Evolutionary conservation across 2,888 invertebrate genomes (phyloP).

Genomic region (Pachymerium ferrugineum): DNA sequence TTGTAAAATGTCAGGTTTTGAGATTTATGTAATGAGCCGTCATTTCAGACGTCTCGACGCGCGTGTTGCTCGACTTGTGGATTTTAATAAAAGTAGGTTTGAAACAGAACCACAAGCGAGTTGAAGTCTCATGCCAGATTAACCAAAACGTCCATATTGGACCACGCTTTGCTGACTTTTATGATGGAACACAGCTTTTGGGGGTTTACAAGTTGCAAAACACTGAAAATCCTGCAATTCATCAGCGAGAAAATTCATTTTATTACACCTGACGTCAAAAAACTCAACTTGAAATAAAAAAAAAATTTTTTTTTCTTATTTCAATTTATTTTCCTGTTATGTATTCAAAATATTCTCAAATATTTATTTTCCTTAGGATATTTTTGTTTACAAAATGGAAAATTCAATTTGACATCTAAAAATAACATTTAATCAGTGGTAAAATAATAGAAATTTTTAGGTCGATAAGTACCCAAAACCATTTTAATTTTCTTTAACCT

Average conservation of each 20-base stretch:
- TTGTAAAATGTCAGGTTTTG: neutral
- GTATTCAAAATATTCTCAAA: no score
- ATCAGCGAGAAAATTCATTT: slow-evolving; percentile 1
- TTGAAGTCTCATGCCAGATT: slow-evolving; percentile 1
- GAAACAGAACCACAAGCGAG: neutral
- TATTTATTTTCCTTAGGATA: no score
- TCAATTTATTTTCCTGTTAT: neutral
- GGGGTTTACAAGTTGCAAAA: neutral
- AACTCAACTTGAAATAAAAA: neutral
- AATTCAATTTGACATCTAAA: no score
- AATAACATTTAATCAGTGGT: no score
- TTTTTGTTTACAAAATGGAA: no score
- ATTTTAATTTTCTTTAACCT: no score
- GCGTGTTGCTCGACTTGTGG: no score
- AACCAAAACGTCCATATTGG: slow-evolving; percentile 13
- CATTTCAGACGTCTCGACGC: neutral
- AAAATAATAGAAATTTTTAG: no score
- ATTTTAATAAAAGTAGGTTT: neutral
- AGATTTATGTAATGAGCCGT: slow-evolving; percentile 4
- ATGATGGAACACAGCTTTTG: slow-evolving; percentile 7
- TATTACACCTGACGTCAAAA: neutral
- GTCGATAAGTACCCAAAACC: no score
- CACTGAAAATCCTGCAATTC: neutral
- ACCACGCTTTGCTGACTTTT: neutral
- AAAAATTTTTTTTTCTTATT: neutral